These are phyloP conservation scores for Dorcus parallelipipedus DNA, from an alignment of 2,888 invertebrate genomes.

Conservation along the genomic window DNA sequence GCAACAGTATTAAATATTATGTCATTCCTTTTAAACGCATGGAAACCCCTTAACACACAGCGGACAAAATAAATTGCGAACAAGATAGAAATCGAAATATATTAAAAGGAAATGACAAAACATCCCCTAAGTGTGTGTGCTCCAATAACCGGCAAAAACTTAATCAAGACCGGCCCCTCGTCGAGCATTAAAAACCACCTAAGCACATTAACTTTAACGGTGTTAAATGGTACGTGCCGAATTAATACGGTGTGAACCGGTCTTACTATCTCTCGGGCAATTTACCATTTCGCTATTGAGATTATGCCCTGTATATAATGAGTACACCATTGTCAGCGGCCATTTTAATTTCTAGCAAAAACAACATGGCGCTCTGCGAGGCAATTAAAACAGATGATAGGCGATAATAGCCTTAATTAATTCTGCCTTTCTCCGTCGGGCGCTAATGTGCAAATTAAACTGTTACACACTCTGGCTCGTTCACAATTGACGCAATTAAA, in stretches of 20 bases:
- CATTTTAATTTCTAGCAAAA: constrained; percentile 52
- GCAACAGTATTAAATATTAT: no score
- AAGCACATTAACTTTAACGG: constrained; percentile 1
- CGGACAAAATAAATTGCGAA: constrained; percentile 9
- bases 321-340: constrained; percentile 51
- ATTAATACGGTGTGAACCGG: constrained; percentile 38
- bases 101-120: constrained; percentile 13
- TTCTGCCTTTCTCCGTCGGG: constrained; percentile 52
- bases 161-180: constrained; percentile 4
- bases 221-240: constrained; percentile 2
- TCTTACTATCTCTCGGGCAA: constrained; percentile 48
- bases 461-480: constrained; percentile 49
- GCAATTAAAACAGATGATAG: constrained; percentile 55
- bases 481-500: constrained; percentile 32
- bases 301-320: constrained; percentile 48
- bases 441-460: constrained; percentile 53
- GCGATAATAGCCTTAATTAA: constrained; percentile 54
- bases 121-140: background rate
- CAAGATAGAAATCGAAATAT: constrained; percentile 13
- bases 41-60: background rate
- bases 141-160: background rate
- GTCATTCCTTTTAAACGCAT: no score
- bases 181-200: background rate
- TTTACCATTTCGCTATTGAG: constrained; percentile 51
- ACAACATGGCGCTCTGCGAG: constrained; percentile 50